Percentiles rank a stretch among this genome's conserved stretches.
Evolutionary conservation across 2,888 invertebrate species (phyloP).

Genomic region (Cheilosia pagana): DNA sequence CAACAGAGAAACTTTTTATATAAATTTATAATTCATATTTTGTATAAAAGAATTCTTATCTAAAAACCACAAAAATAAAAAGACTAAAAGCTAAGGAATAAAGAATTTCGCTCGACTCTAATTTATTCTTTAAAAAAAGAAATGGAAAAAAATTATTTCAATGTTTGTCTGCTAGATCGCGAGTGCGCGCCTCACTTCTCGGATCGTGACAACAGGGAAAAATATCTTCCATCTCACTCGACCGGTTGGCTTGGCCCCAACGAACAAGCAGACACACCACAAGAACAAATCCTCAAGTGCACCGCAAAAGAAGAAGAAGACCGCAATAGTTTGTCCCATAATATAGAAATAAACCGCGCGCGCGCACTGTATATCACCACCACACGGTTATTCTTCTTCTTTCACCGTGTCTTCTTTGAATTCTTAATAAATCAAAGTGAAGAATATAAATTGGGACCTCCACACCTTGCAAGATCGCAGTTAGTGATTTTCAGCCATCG

Average conservation of each 20-base stretch:
- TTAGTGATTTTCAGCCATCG: constrained; percentile 83
- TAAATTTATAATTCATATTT: constrained; percentile 62
- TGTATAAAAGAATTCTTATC: constrained; percentile 49
- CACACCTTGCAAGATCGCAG: constrained; percentile 82
- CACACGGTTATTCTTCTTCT: constrained; percentile 70
- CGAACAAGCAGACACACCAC: constrained; percentile 10
- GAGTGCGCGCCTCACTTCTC: constrained; percentile 28
- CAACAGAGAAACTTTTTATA: constrained; percentile 9
- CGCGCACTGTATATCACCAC: constrained; percentile 23
- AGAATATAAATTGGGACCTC: constrained; percentile 84
- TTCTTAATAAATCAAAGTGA: constrained; percentile 84
- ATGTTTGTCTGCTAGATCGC: constrained; percentile 51
- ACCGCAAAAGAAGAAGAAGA: constrained; percentile 29
- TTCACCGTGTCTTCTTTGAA: constrained; percentile 81
- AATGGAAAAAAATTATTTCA: constrained; percentile 11
- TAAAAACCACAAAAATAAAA: constrained; percentile 8
- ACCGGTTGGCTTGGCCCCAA: constrained; percentile 32
- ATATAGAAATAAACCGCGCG: constrained; percentile 28
- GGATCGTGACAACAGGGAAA: constrained; percentile 24
- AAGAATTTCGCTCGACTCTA: constrained; percentile 60
- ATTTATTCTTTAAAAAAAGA: constrained; percentile 46
- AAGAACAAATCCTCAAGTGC: constrained; percentile 63
- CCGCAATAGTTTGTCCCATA: constrained; percentile 20
- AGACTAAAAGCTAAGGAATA: constrained; percentile 10
- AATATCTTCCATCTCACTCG: constrained; percentile 49